Evolutionary conservation across 2,888 invertebrate genomes (phyloP), one percentile per base, ranked within the genome.

Genomic region (Anorthoa munda): DNA sequence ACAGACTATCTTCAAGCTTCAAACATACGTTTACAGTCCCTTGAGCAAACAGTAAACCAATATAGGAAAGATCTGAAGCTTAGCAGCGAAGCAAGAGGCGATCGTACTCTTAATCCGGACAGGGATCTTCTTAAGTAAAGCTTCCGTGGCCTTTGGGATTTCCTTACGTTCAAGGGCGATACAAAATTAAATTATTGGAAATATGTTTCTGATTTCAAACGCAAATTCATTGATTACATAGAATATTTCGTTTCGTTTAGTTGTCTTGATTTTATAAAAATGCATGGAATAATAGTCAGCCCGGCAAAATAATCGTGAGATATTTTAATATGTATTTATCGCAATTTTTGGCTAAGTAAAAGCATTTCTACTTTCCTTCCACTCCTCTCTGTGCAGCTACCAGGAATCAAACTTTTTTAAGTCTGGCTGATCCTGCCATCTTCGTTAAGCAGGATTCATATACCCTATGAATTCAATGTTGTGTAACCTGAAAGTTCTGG

Each of bases 61-160:
- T 72, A 64, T 60, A 48, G 39, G 26, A 48, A 66, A 78, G 48
- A 80, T 78, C 55, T 31, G 21, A 50, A 12, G 53, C 58, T 77
- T 58, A 56, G 12, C 53, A 50, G 60, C 11, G 45, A 48, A 26
- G 58, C 39, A 17, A 55, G 39, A 23, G 26, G 65, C 55, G 31
- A 66, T 65, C 23, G 72, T 72, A 68, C 23, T n/a, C 17, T 17
- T 50, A 67, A 66, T 70, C 48, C 15, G 13, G 12, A n/a, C 50
- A 26, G 21, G 21, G 23, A 58, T 67, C 55, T 53, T 59, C 31
- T 72, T 51, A n/a, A 45, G 21, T 56, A 48, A 59, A 67, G 45
- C 63, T 67, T 17, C 53, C 2, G 31, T 15, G 48, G 23, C 66
- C 53, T 50, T 58, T 53, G 17, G 56, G 21, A 82, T 72, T 68